These are phyloP conservation scores for Rhinolophus sinicus DNA, from an alignment of 2,113 vertebrate genomes.

Conservation along the genomic window DNA sequence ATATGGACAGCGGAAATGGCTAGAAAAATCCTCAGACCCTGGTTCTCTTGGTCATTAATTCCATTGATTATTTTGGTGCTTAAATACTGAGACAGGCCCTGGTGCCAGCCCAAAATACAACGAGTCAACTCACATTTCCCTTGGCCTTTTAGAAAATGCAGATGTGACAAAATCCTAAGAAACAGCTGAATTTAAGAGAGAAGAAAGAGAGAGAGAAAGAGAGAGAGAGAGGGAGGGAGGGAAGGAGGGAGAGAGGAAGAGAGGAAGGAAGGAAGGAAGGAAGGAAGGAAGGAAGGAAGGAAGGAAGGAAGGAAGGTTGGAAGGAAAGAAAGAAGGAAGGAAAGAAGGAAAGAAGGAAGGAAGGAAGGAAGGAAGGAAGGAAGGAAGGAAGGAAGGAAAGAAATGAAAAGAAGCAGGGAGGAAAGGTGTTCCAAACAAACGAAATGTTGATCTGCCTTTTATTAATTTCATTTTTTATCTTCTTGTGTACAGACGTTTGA, in stretches of 20 bases:
- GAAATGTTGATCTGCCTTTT: constrained; percentile 93
- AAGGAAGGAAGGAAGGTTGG: constrained; percentile 63
- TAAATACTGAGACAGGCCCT: constrained; percentile 73
- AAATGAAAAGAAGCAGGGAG: constrained; percentile 26
- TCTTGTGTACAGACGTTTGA: constrained; percentile 91
- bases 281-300: constrained; percentile 60
- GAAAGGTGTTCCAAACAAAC: constrained; percentile 89
- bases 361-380: constrained; percentile 22
- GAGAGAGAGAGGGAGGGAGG: neutral
- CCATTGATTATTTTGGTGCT: constrained; percentile 74
- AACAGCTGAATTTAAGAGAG: constrained; percentile 49
- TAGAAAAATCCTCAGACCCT: constrained; percentile 62
- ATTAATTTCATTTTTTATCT: constrained; percentile 96
- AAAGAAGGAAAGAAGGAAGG: constrained; percentile 69
- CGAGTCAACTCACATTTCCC: constrained; percentile 69
- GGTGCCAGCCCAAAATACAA: constrained; percentile 62
- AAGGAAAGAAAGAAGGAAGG: constrained; percentile 35
- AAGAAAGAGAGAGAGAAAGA: no score
- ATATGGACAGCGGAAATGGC: constrained; percentile 63
- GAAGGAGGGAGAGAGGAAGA: constrained; percentile 30
- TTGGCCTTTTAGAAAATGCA: constrained; percentile 72
- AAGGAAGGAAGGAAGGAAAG: constrained; percentile 69
- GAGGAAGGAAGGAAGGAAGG: constrained; percentile 57
- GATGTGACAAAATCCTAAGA: constrained; percentile 68
- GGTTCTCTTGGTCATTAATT: constrained; percentile 76